phyloP scores from a whole-genome alignment of 2,113 vertebrate species.

The Sturnus vulgaris region DNA sequence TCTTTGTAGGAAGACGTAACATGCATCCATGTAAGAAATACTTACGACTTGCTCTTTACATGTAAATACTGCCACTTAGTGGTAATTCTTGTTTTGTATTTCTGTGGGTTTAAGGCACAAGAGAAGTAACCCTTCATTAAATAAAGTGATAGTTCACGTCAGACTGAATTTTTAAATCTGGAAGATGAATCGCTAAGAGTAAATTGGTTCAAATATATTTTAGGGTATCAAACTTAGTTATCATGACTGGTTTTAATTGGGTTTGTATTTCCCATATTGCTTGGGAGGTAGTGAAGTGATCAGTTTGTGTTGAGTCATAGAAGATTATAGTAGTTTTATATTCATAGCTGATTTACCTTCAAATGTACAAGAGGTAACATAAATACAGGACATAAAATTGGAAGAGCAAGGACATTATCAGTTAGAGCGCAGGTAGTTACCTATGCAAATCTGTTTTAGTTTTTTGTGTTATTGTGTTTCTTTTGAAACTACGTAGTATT shows the following conservation, averaged over 20 bases:
- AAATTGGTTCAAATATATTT: not conserved
- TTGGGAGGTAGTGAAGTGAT: not conserved
- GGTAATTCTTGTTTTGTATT: not conserved
- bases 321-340: not conserved
- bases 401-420: not conserved
- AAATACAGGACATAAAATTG: not conserved
- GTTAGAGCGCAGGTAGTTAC: not conserved
- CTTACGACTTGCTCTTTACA: too few relatives aligned
- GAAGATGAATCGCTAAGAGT: not conserved
- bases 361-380: not conserved
- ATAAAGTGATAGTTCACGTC: not conserved
- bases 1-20: not conserved
- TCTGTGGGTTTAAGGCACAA: not conserved
- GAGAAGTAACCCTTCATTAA: not conserved
- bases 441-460: not conserved
- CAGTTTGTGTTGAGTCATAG: not conserved
- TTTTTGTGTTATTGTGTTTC: not conserved
- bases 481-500: not conserved
- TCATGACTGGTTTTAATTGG: not conserved
- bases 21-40: not conserved
- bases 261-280: rapidly evolving
- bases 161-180: not conserved
- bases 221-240: not conserved
- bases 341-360: not conserved
- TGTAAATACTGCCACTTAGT: slow-evolving; percentile 49